Conservation (phyloP, 2,888 invertebrate species). For the Gnatocerus cornutus region DNA sequence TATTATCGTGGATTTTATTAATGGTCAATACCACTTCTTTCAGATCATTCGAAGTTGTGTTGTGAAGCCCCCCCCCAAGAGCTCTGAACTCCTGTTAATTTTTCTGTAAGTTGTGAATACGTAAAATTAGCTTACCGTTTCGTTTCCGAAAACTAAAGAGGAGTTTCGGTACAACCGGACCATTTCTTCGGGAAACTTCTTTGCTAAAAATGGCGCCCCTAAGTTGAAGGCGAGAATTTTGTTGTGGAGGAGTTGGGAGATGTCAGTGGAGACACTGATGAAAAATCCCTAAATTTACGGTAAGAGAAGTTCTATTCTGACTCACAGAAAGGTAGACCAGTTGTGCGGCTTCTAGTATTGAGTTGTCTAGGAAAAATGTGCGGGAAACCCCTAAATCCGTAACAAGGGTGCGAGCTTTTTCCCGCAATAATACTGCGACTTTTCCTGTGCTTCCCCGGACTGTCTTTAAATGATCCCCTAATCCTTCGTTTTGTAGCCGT, state of each 20-base stretch:
- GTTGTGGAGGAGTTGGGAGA: conserved; percentile 49
- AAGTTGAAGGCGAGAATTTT: conserved; percentile 58
- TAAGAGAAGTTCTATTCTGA: no score
- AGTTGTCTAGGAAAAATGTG: conserved; percentile 41
- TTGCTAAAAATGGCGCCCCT: conserved; percentile 56
- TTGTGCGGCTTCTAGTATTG: conserved; percentile 42
- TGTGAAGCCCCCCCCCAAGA: conserved; percentile 49
- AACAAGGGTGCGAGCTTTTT: conserved; percentile 55
- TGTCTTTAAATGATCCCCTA: conserved; percentile 51
- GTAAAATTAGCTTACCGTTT: conserved; percentile 55
- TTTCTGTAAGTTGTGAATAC: no score
- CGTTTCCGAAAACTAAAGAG: conserved; percentile 60
- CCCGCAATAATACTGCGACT: conserved; percentile 56
- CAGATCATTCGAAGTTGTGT: conserved; percentile 25
- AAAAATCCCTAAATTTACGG: conserved; percentile 56
- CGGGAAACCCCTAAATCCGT: conserved; percentile 59
- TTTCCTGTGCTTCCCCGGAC: conserved; percentile 53
- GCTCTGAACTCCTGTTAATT: conserved; percentile 57
- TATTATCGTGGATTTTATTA: conserved; percentile 9
- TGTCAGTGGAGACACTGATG: conserved; percentile 54
- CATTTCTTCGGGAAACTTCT: conserved; percentile 53
- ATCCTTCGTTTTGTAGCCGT: conserved; percentile 48
- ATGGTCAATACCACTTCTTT: conserved; percentile 9
- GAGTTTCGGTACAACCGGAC: conserved; percentile 52
- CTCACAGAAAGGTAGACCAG: conserved; percentile 59